Conservation (phyloP, 2,797 vertebrate genomes). For the Clangula hyemalis region DNA sequence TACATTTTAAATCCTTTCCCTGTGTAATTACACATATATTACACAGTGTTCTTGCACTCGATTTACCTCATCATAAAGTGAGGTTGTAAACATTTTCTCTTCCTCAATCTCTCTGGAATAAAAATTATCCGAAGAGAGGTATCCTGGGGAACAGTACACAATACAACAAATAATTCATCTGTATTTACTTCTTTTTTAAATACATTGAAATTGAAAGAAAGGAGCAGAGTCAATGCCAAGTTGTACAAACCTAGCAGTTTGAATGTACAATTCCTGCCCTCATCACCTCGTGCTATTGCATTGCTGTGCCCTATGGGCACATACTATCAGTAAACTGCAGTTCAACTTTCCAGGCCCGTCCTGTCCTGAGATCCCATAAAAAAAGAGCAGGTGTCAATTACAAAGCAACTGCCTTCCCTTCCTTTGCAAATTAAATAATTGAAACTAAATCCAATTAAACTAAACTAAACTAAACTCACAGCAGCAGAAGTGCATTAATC, state of each 20-base stretch:
- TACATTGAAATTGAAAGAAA: neutral
- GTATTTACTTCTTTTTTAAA: neutral
- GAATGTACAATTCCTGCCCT: neutral
- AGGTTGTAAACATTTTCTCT: slow-evolving; percentile 62
- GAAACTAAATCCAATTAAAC: neutral
- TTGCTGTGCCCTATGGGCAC: accelerated
- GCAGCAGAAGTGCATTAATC: neutral
- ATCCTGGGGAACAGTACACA: slow-evolving; percentile 35
- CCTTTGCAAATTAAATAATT: accelerated
- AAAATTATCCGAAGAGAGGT: slow-evolving; percentile 49
- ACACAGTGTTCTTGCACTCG: slow-evolving; percentile 31
- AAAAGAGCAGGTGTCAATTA: neutral
- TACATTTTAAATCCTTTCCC: slow-evolving; percentile 68
- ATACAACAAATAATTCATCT: slow-evolving; percentile 21
- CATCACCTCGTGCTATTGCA: neutral
- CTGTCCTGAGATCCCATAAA: neutral
- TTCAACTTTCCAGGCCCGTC: neutral
- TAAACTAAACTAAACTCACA: neutral
- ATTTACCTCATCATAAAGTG: slow-evolving; percentile 58
- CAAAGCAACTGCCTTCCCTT: neutral
- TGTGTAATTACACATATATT: slow-evolving; percentile 71
- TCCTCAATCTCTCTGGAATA: slow-evolving; percentile 48
- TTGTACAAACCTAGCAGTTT: neutral
- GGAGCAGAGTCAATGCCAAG: neutral
- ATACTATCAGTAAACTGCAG: neutral